Evolutionary conservation across 2,113 vertebrate genomes (phyloP).

Genomic region (Phaethon lepturus): DNA sequence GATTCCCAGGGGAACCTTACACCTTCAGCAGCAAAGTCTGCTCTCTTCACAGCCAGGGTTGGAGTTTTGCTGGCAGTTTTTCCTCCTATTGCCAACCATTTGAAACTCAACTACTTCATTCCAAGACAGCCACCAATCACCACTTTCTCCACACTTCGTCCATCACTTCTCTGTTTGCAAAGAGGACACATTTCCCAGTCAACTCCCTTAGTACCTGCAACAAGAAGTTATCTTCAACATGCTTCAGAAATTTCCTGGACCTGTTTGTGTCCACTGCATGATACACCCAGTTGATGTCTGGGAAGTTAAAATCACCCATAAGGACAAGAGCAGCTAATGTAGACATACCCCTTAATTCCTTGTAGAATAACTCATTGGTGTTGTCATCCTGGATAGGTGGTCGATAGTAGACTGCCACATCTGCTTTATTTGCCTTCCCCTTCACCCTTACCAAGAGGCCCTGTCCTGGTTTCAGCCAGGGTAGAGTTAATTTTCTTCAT

Average conservation of each 20-base stretch:
- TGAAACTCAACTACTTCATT: too few species aligned
- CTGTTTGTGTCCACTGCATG: not conserved
- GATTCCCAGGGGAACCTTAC: not conserved
- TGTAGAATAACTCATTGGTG: not conserved
- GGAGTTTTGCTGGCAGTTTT: not conserved
- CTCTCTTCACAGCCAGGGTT: not conserved
- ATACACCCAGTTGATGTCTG: not conserved
- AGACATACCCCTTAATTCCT: not conserved
- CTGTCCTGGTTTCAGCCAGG: too few species aligned
- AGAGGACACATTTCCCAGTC: not conserved
- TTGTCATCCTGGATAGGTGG: rapidly evolving
- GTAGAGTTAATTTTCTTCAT: too few species aligned
- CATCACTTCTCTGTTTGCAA: not conserved
- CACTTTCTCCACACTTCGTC: not conserved
- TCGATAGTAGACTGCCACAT: not conserved
- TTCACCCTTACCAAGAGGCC: not conserved
- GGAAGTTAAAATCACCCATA: too few species aligned
- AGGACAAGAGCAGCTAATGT: not conserved
- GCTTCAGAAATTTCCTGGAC: not conserved
- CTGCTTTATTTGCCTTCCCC: not conserved
- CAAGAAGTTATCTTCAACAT: not conserved
- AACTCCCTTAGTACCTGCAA: not conserved
- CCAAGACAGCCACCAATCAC: not conserved
- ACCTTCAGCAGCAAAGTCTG: not conserved
- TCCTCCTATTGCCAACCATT: not conserved